A percentile compares a stretch with the other conserved stretches of the same genome.
These are phyloP conservation scores for Escarpia spicata DNA, from an alignment of 2,888 invertebrate genomes.

Conservation along the genomic window DNA sequence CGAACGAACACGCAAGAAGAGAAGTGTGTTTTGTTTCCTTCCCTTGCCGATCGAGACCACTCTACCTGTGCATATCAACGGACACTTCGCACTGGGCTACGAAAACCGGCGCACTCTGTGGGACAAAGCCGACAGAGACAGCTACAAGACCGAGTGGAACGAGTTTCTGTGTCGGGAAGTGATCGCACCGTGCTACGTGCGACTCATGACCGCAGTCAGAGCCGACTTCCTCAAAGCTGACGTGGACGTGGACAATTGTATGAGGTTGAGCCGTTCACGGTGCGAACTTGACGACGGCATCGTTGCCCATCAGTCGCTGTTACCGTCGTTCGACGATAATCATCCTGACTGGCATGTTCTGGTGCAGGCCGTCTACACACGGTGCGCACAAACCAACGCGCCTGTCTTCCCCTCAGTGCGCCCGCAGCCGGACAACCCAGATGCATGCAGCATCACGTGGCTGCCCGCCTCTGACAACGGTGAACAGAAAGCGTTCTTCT, in stretches of 20 bases:
- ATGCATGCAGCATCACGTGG: slow-evolving; percentile 37
- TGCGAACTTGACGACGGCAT: slow-evolving; percentile 34
- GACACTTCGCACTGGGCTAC: slow-evolving; percentile 51
- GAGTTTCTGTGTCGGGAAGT: slow-evolving; percentile 43
- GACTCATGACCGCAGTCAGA: slow-evolving; percentile 33
- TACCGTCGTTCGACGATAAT: slow-evolving; percentile 34
- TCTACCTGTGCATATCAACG: slow-evolving; percentile 57
- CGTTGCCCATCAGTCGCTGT: slow-evolving; percentile 33
- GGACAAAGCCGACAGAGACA: slow-evolving; percentile 37
- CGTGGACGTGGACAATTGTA: slow-evolving; percentile 18
- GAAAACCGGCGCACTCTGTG: slow-evolving; percentile 49
- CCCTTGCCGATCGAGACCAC: slow-evolving; percentile 41
- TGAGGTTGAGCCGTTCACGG: slow-evolving; percentile 30
- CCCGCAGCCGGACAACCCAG: not conserved
- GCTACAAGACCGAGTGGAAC: slow-evolving; percentile 50
- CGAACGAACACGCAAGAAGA: slow-evolving; percentile 14
- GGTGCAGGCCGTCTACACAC: slow-evolving; percentile 35
- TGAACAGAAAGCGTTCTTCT: slow-evolving; percentile 39
- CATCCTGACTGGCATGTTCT: slow-evolving; percentile 37
- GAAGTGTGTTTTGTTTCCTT: slow-evolving; percentile 42
- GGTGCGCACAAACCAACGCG: slow-evolving; percentile 29
- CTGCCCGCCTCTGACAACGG: slow-evolving; percentile 39
- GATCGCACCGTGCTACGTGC: slow-evolving; percentile 47
- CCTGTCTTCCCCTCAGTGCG: slow-evolving; percentile 37
- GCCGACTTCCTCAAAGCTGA: slow-evolving; percentile 30